Conservation (phyloP, 2,797 vertebrate species). For the Chrysocyon brachyurus region DNA sequence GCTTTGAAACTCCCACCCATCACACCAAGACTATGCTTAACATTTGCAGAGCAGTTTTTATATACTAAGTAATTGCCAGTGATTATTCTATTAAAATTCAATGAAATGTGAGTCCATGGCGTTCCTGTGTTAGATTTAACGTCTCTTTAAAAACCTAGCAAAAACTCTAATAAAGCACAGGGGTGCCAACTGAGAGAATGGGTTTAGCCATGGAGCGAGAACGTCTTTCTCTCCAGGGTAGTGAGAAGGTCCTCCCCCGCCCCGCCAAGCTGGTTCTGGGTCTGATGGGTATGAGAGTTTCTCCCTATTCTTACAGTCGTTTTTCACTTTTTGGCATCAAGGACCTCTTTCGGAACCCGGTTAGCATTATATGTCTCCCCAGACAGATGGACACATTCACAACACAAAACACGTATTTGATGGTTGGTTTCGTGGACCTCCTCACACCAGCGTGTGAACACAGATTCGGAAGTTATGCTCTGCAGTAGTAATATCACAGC, state of each 20-base stretch:
- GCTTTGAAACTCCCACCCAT: neutral
- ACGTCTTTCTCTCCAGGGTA: neutral
- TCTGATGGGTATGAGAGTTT: neutral
- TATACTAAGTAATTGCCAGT: slow-evolving; percentile 63
- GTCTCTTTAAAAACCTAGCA: slow-evolving; percentile 48
- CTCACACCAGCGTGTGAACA: neutral
- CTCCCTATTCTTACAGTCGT: neutral
- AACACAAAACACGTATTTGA: no score
- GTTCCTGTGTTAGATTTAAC: neutral
- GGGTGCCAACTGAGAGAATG: neutral
- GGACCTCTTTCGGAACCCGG: neutral
- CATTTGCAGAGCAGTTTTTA: slow-evolving; percentile 2
- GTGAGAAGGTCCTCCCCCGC: no score
- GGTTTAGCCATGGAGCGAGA: neutral
- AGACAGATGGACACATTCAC: neutral
- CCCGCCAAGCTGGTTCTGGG: neutral
- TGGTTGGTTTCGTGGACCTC: rapidly evolving
- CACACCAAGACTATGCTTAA: neutral
- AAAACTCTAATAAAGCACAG: neutral
- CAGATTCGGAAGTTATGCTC: neutral
- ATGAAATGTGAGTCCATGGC: neutral
- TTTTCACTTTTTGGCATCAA: neutral
- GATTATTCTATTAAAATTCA: slow-evolving; percentile 70
- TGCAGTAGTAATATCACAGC: neutral
- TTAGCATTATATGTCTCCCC: neutral